Conservation (phyloP, 1,140 invertebrate genomes). For the Papilio polytes region DNA sequence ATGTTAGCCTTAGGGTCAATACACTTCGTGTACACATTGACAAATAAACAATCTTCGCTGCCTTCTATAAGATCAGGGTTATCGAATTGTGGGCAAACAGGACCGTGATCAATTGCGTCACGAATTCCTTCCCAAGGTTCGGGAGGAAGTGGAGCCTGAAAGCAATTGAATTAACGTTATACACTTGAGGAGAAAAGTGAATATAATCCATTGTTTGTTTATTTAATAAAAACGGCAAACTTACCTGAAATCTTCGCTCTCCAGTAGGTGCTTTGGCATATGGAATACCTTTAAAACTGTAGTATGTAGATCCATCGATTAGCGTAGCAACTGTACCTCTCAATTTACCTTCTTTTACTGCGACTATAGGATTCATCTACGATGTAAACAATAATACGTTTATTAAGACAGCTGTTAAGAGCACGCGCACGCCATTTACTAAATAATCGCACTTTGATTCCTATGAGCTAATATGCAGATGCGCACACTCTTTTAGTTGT, state of each 20-base stretch:
- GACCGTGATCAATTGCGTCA: constrained; percentile 54
- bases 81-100: constrained; percentile 54
- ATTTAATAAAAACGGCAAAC: background rate
- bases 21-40: constrained; percentile 51
- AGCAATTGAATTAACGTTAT: background rate
- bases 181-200: background rate
- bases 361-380: constrained; percentile 30
- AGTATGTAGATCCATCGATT: constrained; percentile 27
- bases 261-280: constrained; percentile 16
- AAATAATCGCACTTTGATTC: too few relatives aligned
- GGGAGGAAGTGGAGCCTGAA: constrained; percentile 57
- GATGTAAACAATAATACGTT: background rate
- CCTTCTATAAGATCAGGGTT: constrained; percentile 20
- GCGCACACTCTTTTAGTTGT: too few relatives aligned
- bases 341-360: constrained; percentile 32
- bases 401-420: background rate
- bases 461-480: too few relatives aligned
- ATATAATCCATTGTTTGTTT: too few relatives aligned
- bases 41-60: constrained; percentile 41
- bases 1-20: constrained; percentile 46
- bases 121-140: constrained; percentile 54
- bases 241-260: constrained; percentile 32
- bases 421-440: too few relatives aligned
- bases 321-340: constrained; percentile 10
- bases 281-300: constrained; percentile 31